Base-by-base conservation (phyloP, 1,140 invertebrate genomes). In the Saccostrea glomerata region DNA sequence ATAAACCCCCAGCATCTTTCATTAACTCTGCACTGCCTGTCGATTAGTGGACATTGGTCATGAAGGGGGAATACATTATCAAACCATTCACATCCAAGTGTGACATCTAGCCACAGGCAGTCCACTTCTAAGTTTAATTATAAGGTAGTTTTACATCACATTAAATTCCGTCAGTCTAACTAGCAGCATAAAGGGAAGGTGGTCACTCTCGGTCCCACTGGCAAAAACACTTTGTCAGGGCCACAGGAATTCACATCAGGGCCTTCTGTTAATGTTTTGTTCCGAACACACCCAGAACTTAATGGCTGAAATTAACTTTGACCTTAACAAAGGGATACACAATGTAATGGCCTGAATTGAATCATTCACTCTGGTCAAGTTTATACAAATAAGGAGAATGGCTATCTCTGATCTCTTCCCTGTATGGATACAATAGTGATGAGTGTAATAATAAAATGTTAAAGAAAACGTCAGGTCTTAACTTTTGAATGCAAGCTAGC, bases 71-170 rank as follows among this genome's bases (percentile, higher is more conserved):
- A 73, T 73, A 73, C 70, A 73, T 73, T 73, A 73, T 25, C 0
- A 73, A 11, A 15, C 70, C 70, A 73, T 73, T 73, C 70, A 73
- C 70, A 30, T 73, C 70, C 9, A 73, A 13, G 70, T 73, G 70
- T 73, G 70, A 73, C 70, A 73, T 73, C 25, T 73, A 73, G 70
- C 70, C 70, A 73, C 5, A 25, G 70, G 70, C 70, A 25, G 70
- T 60, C 70, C 23, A 30, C 23, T 73, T n/a, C 30, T 73, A 13
- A 73, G 9, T 73, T 73, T 73, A 73, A 73, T 73, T 73, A 73
- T 73, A 73, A 73, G 70, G 70, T 73, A 73, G 70, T 73, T 73
- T 73, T 73, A 73, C 70, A 73, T 73, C 70, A 73, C 70, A 73
- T 73, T 25, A 73, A 73, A 73, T 73, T 73, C 70, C 70, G 25